Evolutionary conservation across 1,140 invertebrate species (phyloP), one percentile per base, ranked within the genome.

Genomic region (Hycleus cichorii): DNA sequence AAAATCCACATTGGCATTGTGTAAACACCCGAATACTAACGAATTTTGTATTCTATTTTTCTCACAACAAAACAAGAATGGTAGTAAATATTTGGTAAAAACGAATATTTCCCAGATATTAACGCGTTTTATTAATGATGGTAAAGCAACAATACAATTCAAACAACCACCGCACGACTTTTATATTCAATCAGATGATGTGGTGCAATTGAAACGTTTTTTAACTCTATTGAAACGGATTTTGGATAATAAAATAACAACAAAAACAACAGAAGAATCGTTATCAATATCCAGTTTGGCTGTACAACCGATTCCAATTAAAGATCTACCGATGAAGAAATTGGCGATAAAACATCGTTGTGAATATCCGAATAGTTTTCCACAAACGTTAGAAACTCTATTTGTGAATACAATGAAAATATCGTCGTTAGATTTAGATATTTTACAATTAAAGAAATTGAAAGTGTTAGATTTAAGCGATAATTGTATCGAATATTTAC

Each of bases 401-500:
- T 63, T 78, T 57, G 77, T 89, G 12, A 76, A 71, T 64, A 80
- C 80, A 44, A 75, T 88, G 3, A 73, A 80, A 25, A 68, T 84
- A 55, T 80, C 76, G 62, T 82, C 81, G 50, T 81, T 90, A 54
- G 82, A 86, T 65, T 74, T 79, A 64, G 83, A 86, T 63, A 85
- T 90, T 64, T 74, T 88, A 42, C 72, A 76, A 6, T 68, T 90
- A 3, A 77, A 78, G 27, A 80, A 80, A 68, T 75, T 95, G 18
- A 78, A 76, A 60, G 64, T 83, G 40, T 76, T 95, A 53, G 85
- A 95, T 79, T 75, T 92, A 46, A 87, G 83, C 39, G 78, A 87
- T 57, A 95, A 95, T 78, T 76, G 83, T 54, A 77, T 95, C 39
- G 80, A 79, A 49, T 81, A 75, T 63, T 71, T 95, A 26, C 91